phyloP scores from a whole-genome alignment of 2,888 invertebrate species.

The Mythimna lalbum region DNA sequence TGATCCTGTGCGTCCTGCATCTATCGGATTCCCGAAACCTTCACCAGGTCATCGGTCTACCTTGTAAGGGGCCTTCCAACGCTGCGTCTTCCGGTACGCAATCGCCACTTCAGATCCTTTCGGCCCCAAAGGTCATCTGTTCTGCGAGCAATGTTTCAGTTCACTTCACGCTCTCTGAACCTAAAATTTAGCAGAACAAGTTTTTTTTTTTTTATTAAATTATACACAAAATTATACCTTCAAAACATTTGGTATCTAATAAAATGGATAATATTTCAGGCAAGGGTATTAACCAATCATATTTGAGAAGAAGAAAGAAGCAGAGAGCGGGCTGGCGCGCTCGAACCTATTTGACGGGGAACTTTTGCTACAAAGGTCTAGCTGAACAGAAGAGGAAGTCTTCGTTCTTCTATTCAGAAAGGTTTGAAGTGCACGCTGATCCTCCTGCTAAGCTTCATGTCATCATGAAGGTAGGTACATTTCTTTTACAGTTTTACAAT shows the following conservation, averaged over 20 bases:
- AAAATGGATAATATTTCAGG: slow-evolving; percentile 65
- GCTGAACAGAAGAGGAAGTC: slow-evolving; percentile 57
- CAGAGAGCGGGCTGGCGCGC: slow-evolving; percentile 79
- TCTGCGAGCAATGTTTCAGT: too few species aligned
- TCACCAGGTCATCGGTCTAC: too few species aligned
- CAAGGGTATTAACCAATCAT: slow-evolving; percentile 72
- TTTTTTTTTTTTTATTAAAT: too few species aligned
- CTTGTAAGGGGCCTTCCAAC: too few species aligned
- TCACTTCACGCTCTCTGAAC: neutral
- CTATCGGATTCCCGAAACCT: too few species aligned
- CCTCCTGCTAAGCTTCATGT: slow-evolving; percentile 53
- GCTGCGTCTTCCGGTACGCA: too few species aligned
- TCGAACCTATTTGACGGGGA: slow-evolving; percentile 76
- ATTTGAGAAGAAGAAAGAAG: slow-evolving; percentile 68
- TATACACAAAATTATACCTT: neutral
- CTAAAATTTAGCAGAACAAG: neutral
- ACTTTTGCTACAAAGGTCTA: slow-evolving; percentile 74
- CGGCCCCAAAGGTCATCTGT: too few species aligned
- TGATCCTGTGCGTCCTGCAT: too few species aligned
- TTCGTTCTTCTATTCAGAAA: slow-evolving; percentile 80
- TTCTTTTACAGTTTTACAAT: neutral
- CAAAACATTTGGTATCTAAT: neutral
- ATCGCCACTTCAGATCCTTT: too few species aligned
- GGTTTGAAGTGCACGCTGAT: slow-evolving; percentile 73
- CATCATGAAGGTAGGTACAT: slow-evolving; percentile 69